Evolutionary conservation across 2,888 invertebrate species (phyloP).

Genomic region (Hypselothyrea guttata): DNA sequence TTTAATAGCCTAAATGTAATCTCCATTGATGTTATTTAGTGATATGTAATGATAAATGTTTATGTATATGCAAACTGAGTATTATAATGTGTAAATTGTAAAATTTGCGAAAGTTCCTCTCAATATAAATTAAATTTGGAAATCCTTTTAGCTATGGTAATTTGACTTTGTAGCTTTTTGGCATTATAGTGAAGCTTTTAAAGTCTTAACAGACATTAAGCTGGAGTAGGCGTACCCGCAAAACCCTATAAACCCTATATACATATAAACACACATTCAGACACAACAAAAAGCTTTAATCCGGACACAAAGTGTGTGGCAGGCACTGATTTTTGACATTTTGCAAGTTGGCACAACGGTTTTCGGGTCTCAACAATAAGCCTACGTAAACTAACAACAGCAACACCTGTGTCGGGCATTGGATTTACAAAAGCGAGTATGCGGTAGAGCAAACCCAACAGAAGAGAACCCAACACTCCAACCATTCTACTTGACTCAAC

Average conservation of each 20-base stretch:
- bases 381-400: conserved; percentile 68
- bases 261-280: conserved; percentile 1
- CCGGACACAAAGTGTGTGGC: conserved; percentile 31
- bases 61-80: conserved; percentile 22
- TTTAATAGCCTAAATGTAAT: not conserved
- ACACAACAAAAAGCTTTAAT: conserved; percentile 38
- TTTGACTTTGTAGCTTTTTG: conserved; percentile 59
- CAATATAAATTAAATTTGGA: conserved; percentile 35
- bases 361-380: conserved; percentile 61
- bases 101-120: conserved; percentile 46
- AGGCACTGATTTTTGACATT: conserved; percentile 59
- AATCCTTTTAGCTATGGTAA: conserved; percentile 61
- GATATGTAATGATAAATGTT: conserved; percentile 13
- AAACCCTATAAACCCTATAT: not conserved
- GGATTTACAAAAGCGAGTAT: conserved; percentile 15
- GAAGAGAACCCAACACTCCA: not conserved
- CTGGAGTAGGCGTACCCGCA: conserved; percentile 16
- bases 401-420: conserved; percentile 47
- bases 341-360: conserved; percentile 56
- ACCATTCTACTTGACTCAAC: conserved; percentile 9
- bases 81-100: conserved; percentile 31
- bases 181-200: conserved; percentile 34
- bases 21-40: conserved; percentile 1
- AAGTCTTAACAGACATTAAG: conserved; percentile 42
- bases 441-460: not conserved